These are phyloP conservation scores for Sesamia nonagrioides DNA, from an alignment of 1,140 invertebrate genomes.

Conservation along the genomic window DNA sequence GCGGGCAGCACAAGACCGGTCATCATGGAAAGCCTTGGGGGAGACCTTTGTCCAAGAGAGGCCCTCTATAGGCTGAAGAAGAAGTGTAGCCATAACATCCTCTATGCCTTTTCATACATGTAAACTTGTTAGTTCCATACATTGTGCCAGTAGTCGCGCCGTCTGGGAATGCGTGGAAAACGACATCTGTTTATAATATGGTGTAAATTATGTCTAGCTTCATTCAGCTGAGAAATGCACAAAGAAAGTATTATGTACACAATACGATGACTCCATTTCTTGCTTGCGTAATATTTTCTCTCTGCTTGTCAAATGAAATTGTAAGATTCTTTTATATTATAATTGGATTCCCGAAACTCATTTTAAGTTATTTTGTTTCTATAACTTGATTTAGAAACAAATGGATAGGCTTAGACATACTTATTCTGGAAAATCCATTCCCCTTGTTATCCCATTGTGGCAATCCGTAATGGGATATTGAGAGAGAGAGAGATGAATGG, in stretches of 20 bases:
- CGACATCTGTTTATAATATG: conserved; percentile 26
- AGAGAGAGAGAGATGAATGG: no score
- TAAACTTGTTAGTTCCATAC: background rate
- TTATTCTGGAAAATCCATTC: background rate
- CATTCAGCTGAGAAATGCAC: conserved; percentile 2
- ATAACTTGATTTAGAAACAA: background rate
- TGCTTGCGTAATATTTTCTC: background rate
- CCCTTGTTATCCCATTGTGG: background rate
- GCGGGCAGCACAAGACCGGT: no score
- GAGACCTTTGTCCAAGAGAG: no score
- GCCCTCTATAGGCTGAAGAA: no score
- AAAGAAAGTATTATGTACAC: conserved; percentile 17
- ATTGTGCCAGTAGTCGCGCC: background rate
- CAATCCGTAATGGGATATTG: no score
- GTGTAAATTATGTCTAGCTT: conserved; percentile 32
- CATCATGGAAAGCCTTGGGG: no score
- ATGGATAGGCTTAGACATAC: background rate
- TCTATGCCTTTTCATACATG: background rate
- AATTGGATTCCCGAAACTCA: background rate
- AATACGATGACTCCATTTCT: conserved; percentile 8
- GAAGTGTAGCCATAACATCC: no score
- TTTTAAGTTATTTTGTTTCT: background rate
- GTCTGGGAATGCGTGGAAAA: conserved; percentile 33
- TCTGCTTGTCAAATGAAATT: background rate
- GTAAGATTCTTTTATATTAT: background rate